Base-by-base conservation (phyloP, 2,888 invertebrate genomes). In the Caenorhabditis sulstoni region DNA sequence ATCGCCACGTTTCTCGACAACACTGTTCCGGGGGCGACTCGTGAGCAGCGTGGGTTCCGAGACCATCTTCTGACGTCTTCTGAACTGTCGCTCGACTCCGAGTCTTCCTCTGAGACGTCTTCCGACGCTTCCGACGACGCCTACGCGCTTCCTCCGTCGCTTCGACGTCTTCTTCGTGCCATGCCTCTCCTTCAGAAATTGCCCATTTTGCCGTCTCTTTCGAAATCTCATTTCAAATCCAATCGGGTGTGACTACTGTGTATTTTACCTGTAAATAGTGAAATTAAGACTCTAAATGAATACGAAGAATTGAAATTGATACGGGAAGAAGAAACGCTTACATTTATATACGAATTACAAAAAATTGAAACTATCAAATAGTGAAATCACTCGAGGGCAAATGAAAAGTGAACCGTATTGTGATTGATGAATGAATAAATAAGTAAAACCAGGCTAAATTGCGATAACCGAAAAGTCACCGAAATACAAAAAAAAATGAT, bases 1-100 rank as follows among this genome's bases (percentile, higher is more conserved):
- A 52, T 90, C 8, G 92, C 91, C 0, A 91, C 91, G 70, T 71
- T 92, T 37, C 84, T 92, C 45, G 92, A 92, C 80, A 92, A 92
- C 41, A 85, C 83, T n/a, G 85, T 84, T 1, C 73, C 83, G 47
- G 86, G 87, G 5, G 87, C 87, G 3, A 85, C 85, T 4, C 65
- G 73, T 3, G 75, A 75, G 9, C 84, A 87, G 65, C 78, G 87
- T 9, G 87, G 87, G 3, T 81, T 87, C 59, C 79, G 67, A 14
- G 74, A 71, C n/a, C 55, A 55, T 29, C 47, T 62, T 5, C 59
- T 50, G 1, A 12, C 22, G 18, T 18, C 62, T 29, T 55, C 66
- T 9, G 65, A 64, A 58, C 12, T 14, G n/a, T n/a, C n/a, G n/a
- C 22, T 45, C 57, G 37, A 37, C 1, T 47, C 49, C 7, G 59